Base-by-base conservation (phyloP, 1,140 invertebrate species). In the Neotoxoptera formosana region DNA sequence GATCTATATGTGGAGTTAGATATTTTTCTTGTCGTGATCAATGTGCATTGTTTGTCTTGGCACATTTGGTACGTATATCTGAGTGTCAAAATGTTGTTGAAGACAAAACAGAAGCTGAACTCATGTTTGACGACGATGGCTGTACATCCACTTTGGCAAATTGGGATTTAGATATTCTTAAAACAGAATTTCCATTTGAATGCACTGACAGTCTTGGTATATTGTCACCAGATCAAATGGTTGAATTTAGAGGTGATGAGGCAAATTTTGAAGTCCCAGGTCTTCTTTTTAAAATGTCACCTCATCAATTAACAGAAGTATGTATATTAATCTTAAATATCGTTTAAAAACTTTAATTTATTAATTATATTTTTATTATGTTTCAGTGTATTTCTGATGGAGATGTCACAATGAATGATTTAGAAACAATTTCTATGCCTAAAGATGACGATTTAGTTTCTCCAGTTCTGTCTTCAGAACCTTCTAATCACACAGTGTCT, bases 141-240 rank as follows among this genome's bases (percentile, higher is more conserved):
- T 89, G 60, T 53, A 67, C 90, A 89, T 36, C 41, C 86, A 90
- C 91, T 94, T 93, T 94, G 84, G 94, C 94, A 87, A 94, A 94
- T 81, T 94, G 94, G 81, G 95, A 94, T 93, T 95, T 45, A 88
- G 53, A 94, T 83, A 94, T n/a, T 97, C 96, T 94, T 97, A 97
- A 94, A 97, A 98, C 94, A 97, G 97, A 93, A 86, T 93, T 83
- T 94, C 97, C 97, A 25, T 96, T 97, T 94, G 97, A 97, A 93
- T 95, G 96, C 94, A 97, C 98, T 95, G 97, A 98, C 94, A 97
- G 97, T 94, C 95, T 98, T 93, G 98, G 97, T 20, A 98, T 98
- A 94, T 95, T 98, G 34, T 98, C 97, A 14, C 97, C 97, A 0
- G 97, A 98, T 95, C 97, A 98, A 95, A 98, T 98, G 97, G 96